phyloP scores from a whole-genome alignment of 2,797 vertebrate genomes.

The Bovichtus variegatus region DNA sequence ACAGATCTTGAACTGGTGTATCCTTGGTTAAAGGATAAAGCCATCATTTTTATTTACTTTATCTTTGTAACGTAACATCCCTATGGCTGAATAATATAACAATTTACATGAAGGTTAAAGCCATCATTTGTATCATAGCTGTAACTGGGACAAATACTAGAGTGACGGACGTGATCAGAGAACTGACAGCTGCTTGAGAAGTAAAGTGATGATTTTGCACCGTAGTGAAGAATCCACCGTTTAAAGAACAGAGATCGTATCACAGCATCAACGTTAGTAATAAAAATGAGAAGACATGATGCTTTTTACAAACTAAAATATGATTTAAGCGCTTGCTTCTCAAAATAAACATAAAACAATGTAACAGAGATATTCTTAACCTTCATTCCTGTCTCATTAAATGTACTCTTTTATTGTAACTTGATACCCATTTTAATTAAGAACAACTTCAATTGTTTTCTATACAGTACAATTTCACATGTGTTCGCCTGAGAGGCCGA shows the following conservation, averaged over 20 bases:
- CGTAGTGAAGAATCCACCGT: no score
- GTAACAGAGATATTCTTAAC: neutral
- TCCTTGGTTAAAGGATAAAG: slow-evolving; percentile 40
- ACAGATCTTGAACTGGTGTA: slow-evolving; percentile 38
- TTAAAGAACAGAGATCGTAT: no score
- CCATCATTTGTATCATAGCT: slow-evolving; percentile 40
- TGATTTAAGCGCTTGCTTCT: neutral
- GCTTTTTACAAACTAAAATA: neutral
- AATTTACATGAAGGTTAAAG: slow-evolving; percentile 2
- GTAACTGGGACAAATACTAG: slow-evolving; percentile 42
- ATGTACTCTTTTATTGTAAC: slow-evolving; percentile 21
- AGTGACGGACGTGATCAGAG: slow-evolving; percentile 54
- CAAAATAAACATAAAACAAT: neutral
- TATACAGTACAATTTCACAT: slow-evolving; percentile 29
- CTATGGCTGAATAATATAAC: no score
- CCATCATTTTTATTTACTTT: neutral
- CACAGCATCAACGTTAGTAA: no score
- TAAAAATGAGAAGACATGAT: no score
- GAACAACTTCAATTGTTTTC: slow-evolving; percentile 12
- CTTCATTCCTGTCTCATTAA: neutral
- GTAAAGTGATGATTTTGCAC: slow-evolving; percentile 11
- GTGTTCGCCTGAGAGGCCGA: slow-evolving; percentile 3
- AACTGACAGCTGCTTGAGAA: slow-evolving; percentile 43
- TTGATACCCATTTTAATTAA: slow-evolving; percentile 26
- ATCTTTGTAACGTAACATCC: no score